Percentiles rank a stretch among this genome's conserved stretches.
Evolutionary conservation across 2,888 invertebrate genomes (phyloP).

Genomic region (Cephus nigrinus): DNA sequence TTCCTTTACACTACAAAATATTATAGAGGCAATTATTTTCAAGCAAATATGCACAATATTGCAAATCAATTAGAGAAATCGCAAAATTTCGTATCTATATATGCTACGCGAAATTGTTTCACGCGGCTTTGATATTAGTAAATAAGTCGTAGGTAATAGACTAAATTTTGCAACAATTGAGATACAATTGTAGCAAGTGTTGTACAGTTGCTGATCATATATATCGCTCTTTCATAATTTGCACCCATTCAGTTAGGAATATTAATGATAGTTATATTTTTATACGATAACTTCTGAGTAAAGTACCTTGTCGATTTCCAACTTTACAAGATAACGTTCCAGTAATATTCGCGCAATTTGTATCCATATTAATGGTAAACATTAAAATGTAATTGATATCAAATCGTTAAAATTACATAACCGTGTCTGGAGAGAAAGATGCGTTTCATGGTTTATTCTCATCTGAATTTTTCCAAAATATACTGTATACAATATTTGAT

Average conservation of each 20-base stretch:
- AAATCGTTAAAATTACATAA: neutral
- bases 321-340: neutral
- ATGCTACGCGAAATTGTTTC: neutral
- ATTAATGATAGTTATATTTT: neutral
- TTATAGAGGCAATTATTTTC: neutral
- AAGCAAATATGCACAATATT: neutral
- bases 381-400: neutral
- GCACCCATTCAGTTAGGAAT: neutral
- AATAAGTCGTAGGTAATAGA: neutral
- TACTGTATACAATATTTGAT: conserved; percentile 65
- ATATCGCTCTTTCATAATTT: neutral
- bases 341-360: neutral
- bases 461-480: conserved; percentile 63
- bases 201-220: neutral
- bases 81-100: neutral
- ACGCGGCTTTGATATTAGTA: neutral
- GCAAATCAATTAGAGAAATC: neutral
- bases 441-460: conserved; percentile 53
- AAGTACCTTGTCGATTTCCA: neutral
- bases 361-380: neutral
- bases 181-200: neutral
- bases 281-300: neutral
- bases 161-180: neutral
- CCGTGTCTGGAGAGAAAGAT: conserved; percentile 5
- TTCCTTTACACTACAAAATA: neutral